Base-by-base conservation (phyloP, 1,140 invertebrate genomes). In the Sarcophaga peregrina region DNA sequence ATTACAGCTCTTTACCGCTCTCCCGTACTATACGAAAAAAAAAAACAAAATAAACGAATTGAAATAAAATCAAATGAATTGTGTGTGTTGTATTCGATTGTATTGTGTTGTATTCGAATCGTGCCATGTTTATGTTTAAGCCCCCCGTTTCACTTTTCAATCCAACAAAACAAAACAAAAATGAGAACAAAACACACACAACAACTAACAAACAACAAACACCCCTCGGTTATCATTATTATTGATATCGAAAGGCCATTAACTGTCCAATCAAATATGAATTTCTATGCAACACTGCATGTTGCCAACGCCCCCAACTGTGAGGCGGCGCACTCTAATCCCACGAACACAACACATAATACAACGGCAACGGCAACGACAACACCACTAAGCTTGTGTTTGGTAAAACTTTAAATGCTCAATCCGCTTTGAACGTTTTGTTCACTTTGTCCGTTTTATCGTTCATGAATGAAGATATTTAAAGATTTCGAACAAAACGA, bases 261-360 rank as follows among this genome's bases (percentile, higher is more conserved):
- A 83, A 83, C 83, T 81, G 83, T 78, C 83, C 82, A 84, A 84
- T 84, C 83, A 84, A 84, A 84, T 83, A 82, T 84, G 78, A 82
- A 82, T 82, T 82, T 80, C 81, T 82, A 83, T 78, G 74, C 80
- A 80, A 84, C 88, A 86, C 88, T 86, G 87, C 88, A 83, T 85
- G 88, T 85, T 84, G 88, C 87, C 87, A 87, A 88, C 88, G 87
- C 88, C 88, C 88, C 87, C 83, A 82, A 88, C 87, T 86, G 88
- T 86, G 88, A 87, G 86, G 88, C 88, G 87, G 86, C 86, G 87
- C 87, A 89, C 89, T 89, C 86, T 88, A 87, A 87, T 78, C 75
- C 47, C 47, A 52, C 75, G 17, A 78, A 50, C 47, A 48, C 47
- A 78, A n/a, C 8, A 78, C 15, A 54, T 5, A 50, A n/a, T 11